Conservation (phyloP, 1,140 invertebrate species). For the Sinella curviseta region DNA sequence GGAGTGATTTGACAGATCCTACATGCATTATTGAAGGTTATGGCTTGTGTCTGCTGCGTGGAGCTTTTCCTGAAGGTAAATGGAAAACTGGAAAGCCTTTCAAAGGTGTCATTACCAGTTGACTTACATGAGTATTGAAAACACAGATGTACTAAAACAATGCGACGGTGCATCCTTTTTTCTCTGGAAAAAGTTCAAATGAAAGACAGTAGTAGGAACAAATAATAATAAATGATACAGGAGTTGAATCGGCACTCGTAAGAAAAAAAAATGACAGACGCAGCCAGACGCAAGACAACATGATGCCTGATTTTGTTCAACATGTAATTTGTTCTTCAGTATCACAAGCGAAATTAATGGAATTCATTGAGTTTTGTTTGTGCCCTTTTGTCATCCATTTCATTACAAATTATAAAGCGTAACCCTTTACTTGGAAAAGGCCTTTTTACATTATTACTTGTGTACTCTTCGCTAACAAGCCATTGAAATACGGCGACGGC, state of each 20-base stretch:
- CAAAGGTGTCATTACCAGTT: background rate
- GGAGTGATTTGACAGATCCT: constrained; percentile 4
- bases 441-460: background rate
- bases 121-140: background rate
- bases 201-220: background rate
- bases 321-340: background rate
- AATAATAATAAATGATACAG: background rate
- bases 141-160: background rate
- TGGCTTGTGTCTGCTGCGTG: background rate
- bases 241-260: background rate
- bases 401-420: background rate
- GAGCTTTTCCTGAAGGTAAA: background rate
- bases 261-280: background rate
- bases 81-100: background rate
- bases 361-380: background rate
- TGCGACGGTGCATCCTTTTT: background rate
- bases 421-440: background rate
- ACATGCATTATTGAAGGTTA: constrained; percentile 11
- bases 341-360: background rate
- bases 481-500: background rate
- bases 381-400: background rate
- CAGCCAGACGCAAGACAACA: background rate
- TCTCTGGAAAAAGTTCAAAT: background rate
- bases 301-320: background rate
- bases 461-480: background rate